These are phyloP conservation scores for Molorchus minor DNA, from an alignment of 2,888 invertebrate genomes.

Conservation along the genomic window DNA sequence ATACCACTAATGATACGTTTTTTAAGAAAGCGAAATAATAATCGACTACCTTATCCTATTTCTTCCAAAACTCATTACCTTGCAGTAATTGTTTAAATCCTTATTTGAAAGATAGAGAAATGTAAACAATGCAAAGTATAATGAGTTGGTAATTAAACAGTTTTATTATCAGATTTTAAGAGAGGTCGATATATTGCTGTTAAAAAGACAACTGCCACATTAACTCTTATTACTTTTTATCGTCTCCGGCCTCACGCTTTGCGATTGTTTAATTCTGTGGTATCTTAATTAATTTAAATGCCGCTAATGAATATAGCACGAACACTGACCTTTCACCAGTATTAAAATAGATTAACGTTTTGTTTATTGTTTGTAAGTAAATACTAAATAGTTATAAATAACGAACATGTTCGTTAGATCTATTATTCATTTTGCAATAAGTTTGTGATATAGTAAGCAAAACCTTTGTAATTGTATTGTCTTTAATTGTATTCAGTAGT, in stretches of 20 bases:
- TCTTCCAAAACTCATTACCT: too few species aligned
- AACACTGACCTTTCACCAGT: slow-evolving; percentile 12
- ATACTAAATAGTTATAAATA: too few species aligned
- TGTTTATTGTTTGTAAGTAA: neutral
- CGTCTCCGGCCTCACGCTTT: slow-evolving; percentile 17
- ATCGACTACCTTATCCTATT: too few species aligned
- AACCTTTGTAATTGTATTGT: too few species aligned
- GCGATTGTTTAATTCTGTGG: slow-evolving; percentile 26
- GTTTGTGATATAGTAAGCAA: too few species aligned
- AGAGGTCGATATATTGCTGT: slow-evolving; percentile 38
- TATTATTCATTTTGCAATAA: too few species aligned
- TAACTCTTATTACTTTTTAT: slow-evolving; percentile 31
- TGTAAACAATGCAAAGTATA: slow-evolving; percentile 32
- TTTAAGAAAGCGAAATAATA: too few species aligned
- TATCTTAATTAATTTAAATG: slow-evolving; percentile 13
- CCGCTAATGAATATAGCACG: neutral
- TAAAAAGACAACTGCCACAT: slow-evolving; percentile 36
- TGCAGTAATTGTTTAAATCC: too few species aligned
- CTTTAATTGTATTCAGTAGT: too few species aligned
- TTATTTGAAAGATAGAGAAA: slow-evolving; percentile 28
- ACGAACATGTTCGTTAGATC: neutral
- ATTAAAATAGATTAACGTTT: neutral
- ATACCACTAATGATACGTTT: too few species aligned
- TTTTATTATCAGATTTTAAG: slow-evolving; percentile 38
- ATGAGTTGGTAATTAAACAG: slow-evolving; percentile 35